Conservation (phyloP, 2,797 vertebrate species). For the Anniella stebbinsi region DNA sequence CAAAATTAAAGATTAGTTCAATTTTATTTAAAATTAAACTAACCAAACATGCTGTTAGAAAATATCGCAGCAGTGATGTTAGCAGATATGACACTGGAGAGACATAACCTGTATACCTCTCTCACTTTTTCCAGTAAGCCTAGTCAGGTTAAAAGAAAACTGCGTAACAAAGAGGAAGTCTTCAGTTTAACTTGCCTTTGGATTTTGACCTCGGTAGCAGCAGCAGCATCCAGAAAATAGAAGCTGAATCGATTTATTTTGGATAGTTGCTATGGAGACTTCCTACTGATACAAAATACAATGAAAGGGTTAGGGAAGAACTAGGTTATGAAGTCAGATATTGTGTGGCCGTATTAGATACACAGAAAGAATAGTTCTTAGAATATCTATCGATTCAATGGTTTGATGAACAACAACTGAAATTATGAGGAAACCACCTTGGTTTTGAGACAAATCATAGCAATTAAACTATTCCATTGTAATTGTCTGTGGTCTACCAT, state of each 20-base stretch:
- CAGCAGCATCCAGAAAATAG: constrained; percentile 56
- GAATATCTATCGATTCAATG: constrained; percentile 37
- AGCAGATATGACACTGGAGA: constrained; percentile 4
- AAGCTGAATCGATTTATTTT: constrained; percentile 66
- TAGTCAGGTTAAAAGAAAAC: constrained; percentile 55
- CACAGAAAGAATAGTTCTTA: constrained; percentile 24
- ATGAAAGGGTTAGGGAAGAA: constrained; percentile 27
- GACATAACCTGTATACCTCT: constrained; percentile 30
- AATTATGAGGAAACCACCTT: constrained; percentile 9
- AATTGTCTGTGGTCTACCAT: background rate
- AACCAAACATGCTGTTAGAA: background rate
- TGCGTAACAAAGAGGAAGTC: constrained; percentile 53
- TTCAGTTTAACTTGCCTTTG: constrained; percentile 61
- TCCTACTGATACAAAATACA: constrained; percentile 51
- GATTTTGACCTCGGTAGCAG: constrained; percentile 65
- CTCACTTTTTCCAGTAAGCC: constrained; percentile 42
- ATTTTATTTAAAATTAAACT: background rate
- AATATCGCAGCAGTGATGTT: background rate
- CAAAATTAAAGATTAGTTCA: background rate
- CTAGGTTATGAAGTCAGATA: background rate
- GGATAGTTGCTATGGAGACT: constrained; percentile 73
- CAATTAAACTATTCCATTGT: constrained; percentile 28
- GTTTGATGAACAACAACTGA: constrained; percentile 15
- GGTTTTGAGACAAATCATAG: constrained; percentile 25
- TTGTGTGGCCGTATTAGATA: constrained; percentile 7